These are phyloP conservation scores for Mesitornis unicolor DNA, from an alignment of 2,113 vertebrate species.

Conservation along the genomic window DNA sequence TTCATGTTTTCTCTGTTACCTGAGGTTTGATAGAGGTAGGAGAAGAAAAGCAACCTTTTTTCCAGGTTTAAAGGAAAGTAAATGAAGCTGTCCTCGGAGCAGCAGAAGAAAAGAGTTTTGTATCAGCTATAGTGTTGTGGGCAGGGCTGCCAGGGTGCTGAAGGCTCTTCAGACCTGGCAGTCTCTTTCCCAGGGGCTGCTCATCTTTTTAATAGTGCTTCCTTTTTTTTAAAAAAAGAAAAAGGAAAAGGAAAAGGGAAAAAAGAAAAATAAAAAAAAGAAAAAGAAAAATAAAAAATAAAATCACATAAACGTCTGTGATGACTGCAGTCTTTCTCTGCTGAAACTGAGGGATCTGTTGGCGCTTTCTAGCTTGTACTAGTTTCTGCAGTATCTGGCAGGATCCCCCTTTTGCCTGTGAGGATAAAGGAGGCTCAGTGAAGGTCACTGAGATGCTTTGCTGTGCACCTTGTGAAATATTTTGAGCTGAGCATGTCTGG, in stretches of 20 bases:
- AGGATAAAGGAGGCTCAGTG: background rate
- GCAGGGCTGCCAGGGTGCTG: slow-evolving; percentile 6
- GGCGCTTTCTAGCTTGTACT: background rate
- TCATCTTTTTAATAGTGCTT: background rate
- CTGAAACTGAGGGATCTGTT: background rate
- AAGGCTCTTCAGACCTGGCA: slow-evolving; percentile 6
- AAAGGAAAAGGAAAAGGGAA: too few relatives aligned
- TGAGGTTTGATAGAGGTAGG: background rate
- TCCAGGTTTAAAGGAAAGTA: slow-evolving; percentile 35
- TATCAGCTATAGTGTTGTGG: slow-evolving; percentile 10
- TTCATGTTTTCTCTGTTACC: background rate
- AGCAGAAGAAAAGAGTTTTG: slow-evolving; percentile 9
- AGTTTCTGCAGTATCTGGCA: background rate
- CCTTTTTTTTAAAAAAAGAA: too few relatives aligned
- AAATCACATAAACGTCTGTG: too few relatives aligned
- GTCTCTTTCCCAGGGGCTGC: slow-evolving; percentile 9
- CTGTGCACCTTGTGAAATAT: background rate
- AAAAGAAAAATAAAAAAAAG: too few relatives aligned
- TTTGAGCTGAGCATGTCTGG: background rate
- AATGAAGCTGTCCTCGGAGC: slow-evolving; percentile 18
- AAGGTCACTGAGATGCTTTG: background rate
- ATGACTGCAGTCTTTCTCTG: background rate
- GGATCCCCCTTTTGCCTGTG: background rate
- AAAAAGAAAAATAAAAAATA: too few relatives aligned
- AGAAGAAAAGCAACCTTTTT: slow-evolving; percentile 26